phyloP scores from a whole-genome alignment of 2,113 vertebrate species.

The Chauna torquata region DNA sequence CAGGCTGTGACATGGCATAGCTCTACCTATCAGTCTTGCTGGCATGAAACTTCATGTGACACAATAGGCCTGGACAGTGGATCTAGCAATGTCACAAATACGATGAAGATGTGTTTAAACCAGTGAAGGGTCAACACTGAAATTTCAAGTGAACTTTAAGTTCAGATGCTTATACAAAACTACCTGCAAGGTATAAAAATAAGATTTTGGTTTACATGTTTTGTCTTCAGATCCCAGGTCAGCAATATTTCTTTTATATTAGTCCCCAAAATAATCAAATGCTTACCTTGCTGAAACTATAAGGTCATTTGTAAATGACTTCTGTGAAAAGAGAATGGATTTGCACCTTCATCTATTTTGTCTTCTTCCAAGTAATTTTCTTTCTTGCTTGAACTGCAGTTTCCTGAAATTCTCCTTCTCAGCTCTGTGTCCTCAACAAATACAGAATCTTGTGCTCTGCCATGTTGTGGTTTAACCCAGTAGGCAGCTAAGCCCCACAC shows the following conservation, averaged over 20 bases:
- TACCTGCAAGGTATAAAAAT: background rate
- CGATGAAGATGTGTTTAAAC: background rate
- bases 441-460: background rate
- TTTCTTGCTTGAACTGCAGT: background rate
- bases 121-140: background rate
- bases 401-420: background rate
- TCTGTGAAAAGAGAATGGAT: background rate
- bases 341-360: background rate
- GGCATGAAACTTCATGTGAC: background rate
- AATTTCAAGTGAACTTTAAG: background rate
- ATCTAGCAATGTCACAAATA: background rate
- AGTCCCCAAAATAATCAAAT: background rate
- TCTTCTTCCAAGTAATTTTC: background rate
- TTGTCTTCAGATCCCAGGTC: background rate
- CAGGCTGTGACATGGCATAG: background rate
- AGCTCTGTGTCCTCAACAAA: background rate
- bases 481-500: background rate
- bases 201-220: background rate
- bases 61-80: background rate
- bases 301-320: background rate
- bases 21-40: background rate
- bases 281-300: background rate
- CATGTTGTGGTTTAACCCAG: background rate
- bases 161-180: background rate
- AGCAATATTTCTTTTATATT: background rate